Conservation (phyloP, 23 tunicate genomes). For the Ascidia mentula region DNA sequence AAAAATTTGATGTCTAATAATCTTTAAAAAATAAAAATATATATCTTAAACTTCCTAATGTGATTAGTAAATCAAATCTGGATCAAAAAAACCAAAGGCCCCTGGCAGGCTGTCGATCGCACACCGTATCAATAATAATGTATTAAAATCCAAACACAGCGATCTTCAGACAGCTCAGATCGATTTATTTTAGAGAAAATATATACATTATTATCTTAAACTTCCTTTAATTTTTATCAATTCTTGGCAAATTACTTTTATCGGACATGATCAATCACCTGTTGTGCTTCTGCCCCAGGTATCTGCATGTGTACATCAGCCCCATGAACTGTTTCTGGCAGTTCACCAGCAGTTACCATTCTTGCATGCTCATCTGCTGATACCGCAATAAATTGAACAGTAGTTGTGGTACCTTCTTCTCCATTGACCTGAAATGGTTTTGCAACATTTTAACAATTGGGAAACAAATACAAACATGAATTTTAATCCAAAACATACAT, state of each 20-base stretch:
- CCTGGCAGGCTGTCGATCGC: too few species aligned
- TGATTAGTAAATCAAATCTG: too few species aligned
- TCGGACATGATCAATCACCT: background rate
- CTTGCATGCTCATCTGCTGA: constrained; percentile 99
- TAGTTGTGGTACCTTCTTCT: constrained; percentile 91
- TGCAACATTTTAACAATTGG: too few species aligned
- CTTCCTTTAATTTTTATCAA: background rate
- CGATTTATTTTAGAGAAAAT: too few species aligned
- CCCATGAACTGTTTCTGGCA: constrained; percentile 96
- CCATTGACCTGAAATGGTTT: background rate
- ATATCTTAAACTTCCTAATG: too few species aligned
- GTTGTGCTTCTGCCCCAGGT: constrained; percentile 89
- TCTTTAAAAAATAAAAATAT: background rate
- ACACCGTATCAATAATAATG: too few species aligned
- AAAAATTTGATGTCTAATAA: background rate
- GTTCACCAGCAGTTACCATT: constrained; percentile 94
- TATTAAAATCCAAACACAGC: too few species aligned
- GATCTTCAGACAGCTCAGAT: too few species aligned
- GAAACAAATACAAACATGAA: too few species aligned
- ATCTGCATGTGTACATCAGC: constrained; percentile 99
- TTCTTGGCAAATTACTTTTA: background rate
- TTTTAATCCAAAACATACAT: background rate
- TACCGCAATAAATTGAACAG: constrained; percentile 99
- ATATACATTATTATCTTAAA: too few species aligned
- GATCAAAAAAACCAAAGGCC: too few species aligned